Conservation (phyloP, 2,113 vertebrate genomes). For the Phocoena sinus region DNA sequence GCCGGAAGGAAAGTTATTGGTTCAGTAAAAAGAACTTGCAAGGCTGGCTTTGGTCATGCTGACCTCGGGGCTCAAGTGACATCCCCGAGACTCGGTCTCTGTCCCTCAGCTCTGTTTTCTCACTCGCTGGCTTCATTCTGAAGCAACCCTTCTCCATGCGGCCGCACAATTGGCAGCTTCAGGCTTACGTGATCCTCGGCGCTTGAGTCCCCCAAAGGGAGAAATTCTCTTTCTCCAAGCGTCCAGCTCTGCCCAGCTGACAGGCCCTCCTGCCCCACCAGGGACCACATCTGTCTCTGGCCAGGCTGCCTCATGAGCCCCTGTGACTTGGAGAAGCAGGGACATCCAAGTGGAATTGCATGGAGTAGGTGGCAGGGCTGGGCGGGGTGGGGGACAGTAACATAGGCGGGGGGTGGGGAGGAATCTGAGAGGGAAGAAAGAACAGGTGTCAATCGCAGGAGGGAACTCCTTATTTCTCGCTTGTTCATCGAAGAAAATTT, state of each 20-base stretch:
- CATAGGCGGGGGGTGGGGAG: neutral
- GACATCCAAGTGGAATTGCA: neutral
- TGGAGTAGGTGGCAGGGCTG: too few relatives aligned
- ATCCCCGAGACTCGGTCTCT: neutral
- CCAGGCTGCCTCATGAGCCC: neutral
- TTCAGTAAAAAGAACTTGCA: neutral
- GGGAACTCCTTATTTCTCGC: neutral
- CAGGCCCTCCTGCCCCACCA: accelerated
- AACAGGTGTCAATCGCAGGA: accelerated
- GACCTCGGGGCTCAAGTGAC: neutral
- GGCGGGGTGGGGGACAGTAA: accelerated
- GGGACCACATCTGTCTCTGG: neutral
- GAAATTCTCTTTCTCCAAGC: neutral
- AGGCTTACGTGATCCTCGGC: accelerated
- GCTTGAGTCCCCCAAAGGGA: too few relatives aligned
- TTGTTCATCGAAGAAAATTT: neutral
- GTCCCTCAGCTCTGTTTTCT: neutral
- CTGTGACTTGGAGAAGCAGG: neutral
- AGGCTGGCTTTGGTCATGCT: neutral
- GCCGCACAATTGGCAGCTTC: too few relatives aligned
- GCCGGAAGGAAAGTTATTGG: neutral
- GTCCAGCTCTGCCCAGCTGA: too few relatives aligned
- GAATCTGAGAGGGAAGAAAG: neutral
- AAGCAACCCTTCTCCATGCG: neutral
- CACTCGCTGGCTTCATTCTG: neutral